Percentiles rank a stretch among this genome's conserved stretches.
These are phyloP conservation scores for Rhinoderma darwinii DNA, from an alignment of 2,113 vertebrate species.

Conservation along the genomic window DNA sequence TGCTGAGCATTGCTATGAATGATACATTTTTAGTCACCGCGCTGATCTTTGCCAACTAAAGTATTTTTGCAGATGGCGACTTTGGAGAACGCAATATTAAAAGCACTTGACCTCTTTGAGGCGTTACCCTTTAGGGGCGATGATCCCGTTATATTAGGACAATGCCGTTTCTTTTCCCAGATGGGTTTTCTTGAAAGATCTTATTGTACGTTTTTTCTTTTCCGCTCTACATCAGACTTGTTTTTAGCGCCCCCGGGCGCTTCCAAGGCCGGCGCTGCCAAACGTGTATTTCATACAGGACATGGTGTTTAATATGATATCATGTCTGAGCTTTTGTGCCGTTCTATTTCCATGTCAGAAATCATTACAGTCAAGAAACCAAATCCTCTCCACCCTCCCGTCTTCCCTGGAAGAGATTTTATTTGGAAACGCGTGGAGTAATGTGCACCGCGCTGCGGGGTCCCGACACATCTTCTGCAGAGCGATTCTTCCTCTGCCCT, in stretches of 20 bases:
- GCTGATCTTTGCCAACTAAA: background rate
- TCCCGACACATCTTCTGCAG: background rate
- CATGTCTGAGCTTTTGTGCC: conserved; percentile 5
- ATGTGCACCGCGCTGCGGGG: background rate
- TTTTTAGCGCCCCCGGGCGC: background rate
- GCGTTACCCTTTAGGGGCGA: background rate
- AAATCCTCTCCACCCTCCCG: conserved; percentile 2
- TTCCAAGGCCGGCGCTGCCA: background rate
- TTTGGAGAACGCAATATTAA: background rate
- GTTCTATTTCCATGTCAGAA: conserved; percentile 22
- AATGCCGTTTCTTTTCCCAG: background rate
- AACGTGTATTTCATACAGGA: background rate
- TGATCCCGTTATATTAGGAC: background rate
- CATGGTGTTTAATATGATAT: conserved; percentile 11
- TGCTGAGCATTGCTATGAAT: background rate
- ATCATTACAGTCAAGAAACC: conserved; percentile 27
- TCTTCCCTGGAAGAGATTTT: background rate
- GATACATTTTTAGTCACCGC: background rate
- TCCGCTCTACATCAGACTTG: background rate
- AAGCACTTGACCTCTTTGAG: background rate
- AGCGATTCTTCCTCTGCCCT: background rate
- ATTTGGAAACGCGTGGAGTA: too few species aligned
- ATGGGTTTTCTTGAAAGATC: background rate
- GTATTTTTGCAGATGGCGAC: conserved; percentile 29
- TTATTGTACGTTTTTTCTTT: background rate